phyloP scores from a whole-genome alignment of 2,888 invertebrate genomes.

The Spicauda simplicius region DNA sequence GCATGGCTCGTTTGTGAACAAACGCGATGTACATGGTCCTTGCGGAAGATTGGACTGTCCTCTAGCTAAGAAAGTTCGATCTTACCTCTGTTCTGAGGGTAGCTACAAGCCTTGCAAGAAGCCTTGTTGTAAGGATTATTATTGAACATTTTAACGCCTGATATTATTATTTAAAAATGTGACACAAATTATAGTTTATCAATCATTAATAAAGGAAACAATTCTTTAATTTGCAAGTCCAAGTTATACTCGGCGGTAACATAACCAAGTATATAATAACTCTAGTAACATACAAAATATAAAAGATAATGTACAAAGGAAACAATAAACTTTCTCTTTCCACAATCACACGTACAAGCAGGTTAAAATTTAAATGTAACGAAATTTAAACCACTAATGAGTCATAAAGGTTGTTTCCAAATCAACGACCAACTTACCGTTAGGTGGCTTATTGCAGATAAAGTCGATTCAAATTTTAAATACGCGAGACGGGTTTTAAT shows the following conservation, averaged over 20 bases:
- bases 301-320: slow-evolving; percentile 9
- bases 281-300: not conserved
- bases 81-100: slow-evolving; percentile 70
- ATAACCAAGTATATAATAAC: too few species aligned
- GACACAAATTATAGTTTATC: too few species aligned
- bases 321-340: slow-evolving; percentile 46
- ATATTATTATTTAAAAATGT: too few species aligned
- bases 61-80: slow-evolving; percentile 71
- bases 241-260: too few species aligned
- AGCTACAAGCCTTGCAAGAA: slow-evolving; percentile 74
- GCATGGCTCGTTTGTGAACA: slow-evolving; percentile 75
- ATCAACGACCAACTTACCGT: slow-evolving; percentile 11
- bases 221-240: too few species aligned
- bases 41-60: slow-evolving; percentile 79
- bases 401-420: slow-evolving; percentile 42
- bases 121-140: slow-evolving; percentile 72
- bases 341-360: slow-evolving; percentile 41
- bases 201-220: too few species aligned
- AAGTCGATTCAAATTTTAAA: slow-evolving; percentile 24
- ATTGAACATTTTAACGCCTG: slow-evolving; percentile 47
- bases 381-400: slow-evolving; percentile 45
- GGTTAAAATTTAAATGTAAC: slow-evolving; percentile 45
- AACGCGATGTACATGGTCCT: slow-evolving; percentile 77
- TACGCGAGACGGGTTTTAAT: slow-evolving; percentile 3
- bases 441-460: slow-evolving; percentile 30